These are phyloP conservation scores for Pandion haliaetus DNA, from an alignment of 2,113 vertebrate genomes.

Conservation along the genomic window DNA sequence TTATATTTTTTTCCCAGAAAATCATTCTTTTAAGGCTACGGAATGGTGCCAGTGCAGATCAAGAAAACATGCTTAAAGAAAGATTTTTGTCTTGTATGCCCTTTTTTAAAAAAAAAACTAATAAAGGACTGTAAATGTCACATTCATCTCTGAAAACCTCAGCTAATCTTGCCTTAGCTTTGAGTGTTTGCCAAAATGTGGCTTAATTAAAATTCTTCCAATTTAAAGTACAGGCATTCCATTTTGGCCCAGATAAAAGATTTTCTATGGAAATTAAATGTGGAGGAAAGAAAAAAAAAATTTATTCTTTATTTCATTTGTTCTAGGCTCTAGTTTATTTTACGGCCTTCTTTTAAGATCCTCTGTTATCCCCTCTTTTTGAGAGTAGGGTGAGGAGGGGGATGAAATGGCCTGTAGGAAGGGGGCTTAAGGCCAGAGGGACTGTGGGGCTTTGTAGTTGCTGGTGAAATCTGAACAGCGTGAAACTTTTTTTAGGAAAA, in stretches of 20 bases:
- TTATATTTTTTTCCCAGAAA: background rate
- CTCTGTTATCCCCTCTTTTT: background rate
- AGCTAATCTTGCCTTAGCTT: background rate
- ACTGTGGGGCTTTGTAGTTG: background rate
- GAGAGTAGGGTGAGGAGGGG: background rate
- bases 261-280: background rate
- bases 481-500: background rate
- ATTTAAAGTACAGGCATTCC: background rate
- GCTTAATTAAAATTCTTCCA: constrained; percentile 15
- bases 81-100: background rate
- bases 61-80: background rate
- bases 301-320: background rate
- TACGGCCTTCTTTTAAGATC: background rate
- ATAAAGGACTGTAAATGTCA: background rate
- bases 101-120: background rate
- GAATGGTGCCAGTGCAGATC: background rate
- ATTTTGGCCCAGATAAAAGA: background rate
- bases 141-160: background rate
- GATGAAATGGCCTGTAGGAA: background rate
- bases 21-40: background rate
- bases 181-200: background rate
- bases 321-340: background rate
- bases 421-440: background rate
- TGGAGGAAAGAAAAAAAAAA: background rate
- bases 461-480: background rate